Evolutionary conservation across 2,113 vertebrate genomes (phyloP).

Genomic region (Chunga burmeisteri): DNA sequence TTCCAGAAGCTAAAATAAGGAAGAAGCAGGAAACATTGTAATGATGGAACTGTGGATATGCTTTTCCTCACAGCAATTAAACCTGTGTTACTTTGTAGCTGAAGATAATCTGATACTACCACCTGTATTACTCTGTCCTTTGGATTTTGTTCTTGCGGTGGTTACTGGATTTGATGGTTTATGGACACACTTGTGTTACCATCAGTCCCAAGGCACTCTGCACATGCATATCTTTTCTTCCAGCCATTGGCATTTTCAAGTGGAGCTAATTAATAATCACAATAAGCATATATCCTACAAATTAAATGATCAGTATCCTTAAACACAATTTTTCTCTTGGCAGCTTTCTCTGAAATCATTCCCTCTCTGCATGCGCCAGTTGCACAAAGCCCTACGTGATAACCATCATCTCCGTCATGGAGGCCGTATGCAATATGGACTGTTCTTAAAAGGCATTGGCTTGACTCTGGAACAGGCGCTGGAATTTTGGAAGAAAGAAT

Average conservation of each 20-base stretch:
- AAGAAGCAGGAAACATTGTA: background rate
- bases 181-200: background rate
- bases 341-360: conserved; percentile 91
- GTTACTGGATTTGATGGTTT: background rate
- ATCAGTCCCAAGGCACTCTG: background rate
- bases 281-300: background rate
- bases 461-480: conserved; percentile 92
- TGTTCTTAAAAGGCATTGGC: conserved; percentile 95
- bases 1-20: background rate
- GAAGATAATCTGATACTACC: background rate
- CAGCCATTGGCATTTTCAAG: background rate
- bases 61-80: background rate
- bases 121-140: background rate
- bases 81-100: background rate
- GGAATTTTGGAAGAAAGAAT: conserved; percentile 96
- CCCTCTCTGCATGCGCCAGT: conserved; percentile 92
- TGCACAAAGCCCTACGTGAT: conserved; percentile 88
- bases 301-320: background rate
- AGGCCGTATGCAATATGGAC: conserved; percentile 95
- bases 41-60: background rate
- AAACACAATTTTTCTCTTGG: background rate
- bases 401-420: conserved; percentile 94
- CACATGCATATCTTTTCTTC: background rate
- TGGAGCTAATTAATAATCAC: background rate
- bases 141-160: background rate